Conservation (phyloP, 1,140 invertebrate genomes). For the Bactericera cockerelli region DNA sequence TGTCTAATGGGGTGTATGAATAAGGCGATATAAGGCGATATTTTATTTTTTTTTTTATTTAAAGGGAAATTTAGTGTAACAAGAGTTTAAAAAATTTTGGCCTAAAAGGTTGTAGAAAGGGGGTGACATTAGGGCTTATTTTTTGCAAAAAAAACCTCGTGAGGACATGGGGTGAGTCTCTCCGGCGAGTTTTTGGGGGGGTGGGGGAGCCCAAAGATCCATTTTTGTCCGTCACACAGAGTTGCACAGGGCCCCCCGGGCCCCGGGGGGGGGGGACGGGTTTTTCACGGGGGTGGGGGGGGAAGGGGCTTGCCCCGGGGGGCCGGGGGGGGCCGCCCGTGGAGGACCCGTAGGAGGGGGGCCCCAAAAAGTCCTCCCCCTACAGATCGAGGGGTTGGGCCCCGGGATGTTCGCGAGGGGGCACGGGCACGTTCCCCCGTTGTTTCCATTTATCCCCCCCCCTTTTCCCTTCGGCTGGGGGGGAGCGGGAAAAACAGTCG, state of each 20-base stretch:
- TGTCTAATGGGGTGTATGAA: no score
- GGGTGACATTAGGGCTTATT: no score
- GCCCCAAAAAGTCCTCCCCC: conserved; percentile 80
- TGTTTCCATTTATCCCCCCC: conserved; percentile 28
- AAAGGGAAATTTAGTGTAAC: no score
- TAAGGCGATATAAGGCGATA: no score
- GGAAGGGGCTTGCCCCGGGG: conserved; percentile 85
- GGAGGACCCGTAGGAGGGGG: no score
- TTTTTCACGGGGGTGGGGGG: conserved; percentile 56
- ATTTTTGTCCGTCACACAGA: conserved; percentile 92
- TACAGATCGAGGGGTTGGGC: conserved; percentile 70
- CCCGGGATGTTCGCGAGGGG: conserved; percentile 86
- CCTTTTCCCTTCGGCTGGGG: conserved; percentile 40
- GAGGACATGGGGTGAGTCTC: conserved; percentile 71
- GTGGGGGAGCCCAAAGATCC: conserved; percentile 93
- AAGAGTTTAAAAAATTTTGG: no score
- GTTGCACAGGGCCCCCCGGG: conserved; percentile 94
- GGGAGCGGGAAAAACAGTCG: conserved; percentile 56
- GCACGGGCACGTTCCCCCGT: conserved; percentile 84
- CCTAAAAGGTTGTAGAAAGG: no score
- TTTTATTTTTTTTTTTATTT: no score
- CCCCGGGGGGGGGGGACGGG: conserved; percentile 80
- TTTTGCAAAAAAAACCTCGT: conserved; percentile 72
- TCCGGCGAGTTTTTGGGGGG: conserved; percentile 78
- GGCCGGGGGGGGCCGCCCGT: conserved; percentile 89